Base-by-base conservation (phyloP, 2,113 vertebrate genomes). In the Lepisosteus oculatus region DNA sequence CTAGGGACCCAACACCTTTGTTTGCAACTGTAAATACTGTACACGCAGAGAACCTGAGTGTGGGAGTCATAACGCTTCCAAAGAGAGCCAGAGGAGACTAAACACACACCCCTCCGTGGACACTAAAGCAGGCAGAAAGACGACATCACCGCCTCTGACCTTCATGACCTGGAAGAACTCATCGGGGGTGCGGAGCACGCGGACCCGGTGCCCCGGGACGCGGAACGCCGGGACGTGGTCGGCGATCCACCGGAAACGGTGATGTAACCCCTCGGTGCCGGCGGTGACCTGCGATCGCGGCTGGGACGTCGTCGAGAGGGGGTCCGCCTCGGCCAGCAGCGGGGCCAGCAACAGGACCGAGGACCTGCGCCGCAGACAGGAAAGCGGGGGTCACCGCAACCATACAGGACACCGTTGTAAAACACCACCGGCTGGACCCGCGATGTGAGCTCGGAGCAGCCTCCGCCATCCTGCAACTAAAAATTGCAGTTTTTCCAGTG, bases 151-250 rank as follows among this genome's bases (percentile, higher is more conserved):
- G n/a, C 42, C n/a, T 3, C 86, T 85, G 71, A 97, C 97, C 95
- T 97, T 99, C 88, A 99, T 90, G 54, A 93, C 85, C 77, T 96
- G 93, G 66, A 97, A 99, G 82, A 99, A 98, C 83, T 99, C 95
- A 0, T 88, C 77, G 0, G 97, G 97, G 8, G 96, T 95, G 0
- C 86, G 91, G 3, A 99, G 93, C 8, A 99, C 86, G 56, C 90
- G 93, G 76, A 99, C 84, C 0, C 85, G 89, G 0, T 90, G 84
- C 42, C 97, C 97, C 7, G 91, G 94, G 69, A 99, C 92, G 0
- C 93, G 88, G 12, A 99, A 99, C 57, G 94, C 95, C 0, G 97
- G 97, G 1, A 95, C 95, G 11, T 97, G 86, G 56, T 95, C 95
- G 3, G 93, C 84, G 83, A 99, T 95, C 97, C 97, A 99, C 75